Evolutionary conservation across 2,113 vertebrate genomes (phyloP), one percentile per base, ranked within the genome.

Genomic region (Spea multiplicata): DNA sequence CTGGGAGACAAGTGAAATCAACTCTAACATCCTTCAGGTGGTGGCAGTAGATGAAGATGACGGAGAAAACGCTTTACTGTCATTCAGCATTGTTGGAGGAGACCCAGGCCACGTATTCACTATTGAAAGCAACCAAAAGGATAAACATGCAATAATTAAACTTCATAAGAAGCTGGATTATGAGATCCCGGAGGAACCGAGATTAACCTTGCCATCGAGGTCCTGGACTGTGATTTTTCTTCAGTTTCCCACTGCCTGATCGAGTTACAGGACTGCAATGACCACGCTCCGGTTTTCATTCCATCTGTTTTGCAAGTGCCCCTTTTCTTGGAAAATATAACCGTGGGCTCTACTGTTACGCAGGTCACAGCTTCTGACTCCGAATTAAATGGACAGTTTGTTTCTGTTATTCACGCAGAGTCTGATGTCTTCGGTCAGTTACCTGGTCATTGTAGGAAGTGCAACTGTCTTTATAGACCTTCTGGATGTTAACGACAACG

Each of bases 21-120:
- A 94, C 82, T 89, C 93, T 0, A 91, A 91, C 52, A 87, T 95
- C 45, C 80, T 96, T 80, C 90, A 92, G 17, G 88, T 96, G 12
- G 86, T 85, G 3, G 95, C 95, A 46, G 85, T 86, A 2, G 95
- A 96, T 82, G 86, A 80, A 44, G 95, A 96, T 45, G 64, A 73
- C 45, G 95, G 91, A 4, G 92, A 94, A 71, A 96, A 95, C 1
- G 90, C 93, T 77, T 90, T 88, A n/a, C 86, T 97, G 75, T 93
- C 88, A 3, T 97, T 96, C 80, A 93, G 90, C 9, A 92, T 97
- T 52, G 85, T 92, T 0, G 87, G 88, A 0, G 95, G 95, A 81
- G 95, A 97, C 84, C 93, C 92, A 2, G 94, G 95, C 73, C 89
- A 95, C 84, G 96, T 94, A 85, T 96, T 96, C 84, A 94, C 90